Base-by-base conservation (phyloP, 2,797 vertebrate genomes). In the Hylomyscus alleni region DNA sequence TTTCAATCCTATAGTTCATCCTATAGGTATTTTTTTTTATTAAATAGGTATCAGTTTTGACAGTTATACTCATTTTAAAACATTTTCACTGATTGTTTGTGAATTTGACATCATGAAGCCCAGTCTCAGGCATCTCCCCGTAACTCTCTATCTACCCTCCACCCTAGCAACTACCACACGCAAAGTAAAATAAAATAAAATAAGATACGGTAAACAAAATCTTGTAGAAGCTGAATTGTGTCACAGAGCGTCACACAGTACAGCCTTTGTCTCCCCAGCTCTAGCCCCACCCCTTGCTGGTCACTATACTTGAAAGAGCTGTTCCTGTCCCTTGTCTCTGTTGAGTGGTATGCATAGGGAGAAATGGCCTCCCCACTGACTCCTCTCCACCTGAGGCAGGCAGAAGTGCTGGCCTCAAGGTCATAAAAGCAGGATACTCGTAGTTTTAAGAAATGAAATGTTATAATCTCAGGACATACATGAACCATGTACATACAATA, bases 11-110 rank as follows among this genome's bases (percentile, higher is more conserved):
- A 44, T 44, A 44, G 6, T 4, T 83, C 4, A 73, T 88, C n/a
- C 7, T 12, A 69, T 1, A 89, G 10, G 44, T 44, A 44, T 54
- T 67, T n/a, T n/a, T 87, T 92, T 77, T 88, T 88, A 44, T 73
- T 92, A 47, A 69, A 3, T 20, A 81, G 62, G 2, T 83, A 80
- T 44, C 94, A 73, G 40, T 92, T 96, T 97, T 82, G 0, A 69
- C 77, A 93, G 17, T 67, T 9, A 91, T 89, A 12, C 11, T 93
- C 89, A 81, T 11, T 76, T 76, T 75, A 17, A 34, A 20, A 72
- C 7, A 15, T 26, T 7, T 29, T 47, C 47, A 14, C 29, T 8
- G 44, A 47, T 26, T 47, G 22, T 24, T 44, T 75, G 22, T 44
- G 24, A 75, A 75, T 26, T 47, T 76, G 40, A 15, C 24, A 47